Evolutionary conservation across 2,888 invertebrate species (phyloP).

Genomic region (Cheilosia variabilis): DNA sequence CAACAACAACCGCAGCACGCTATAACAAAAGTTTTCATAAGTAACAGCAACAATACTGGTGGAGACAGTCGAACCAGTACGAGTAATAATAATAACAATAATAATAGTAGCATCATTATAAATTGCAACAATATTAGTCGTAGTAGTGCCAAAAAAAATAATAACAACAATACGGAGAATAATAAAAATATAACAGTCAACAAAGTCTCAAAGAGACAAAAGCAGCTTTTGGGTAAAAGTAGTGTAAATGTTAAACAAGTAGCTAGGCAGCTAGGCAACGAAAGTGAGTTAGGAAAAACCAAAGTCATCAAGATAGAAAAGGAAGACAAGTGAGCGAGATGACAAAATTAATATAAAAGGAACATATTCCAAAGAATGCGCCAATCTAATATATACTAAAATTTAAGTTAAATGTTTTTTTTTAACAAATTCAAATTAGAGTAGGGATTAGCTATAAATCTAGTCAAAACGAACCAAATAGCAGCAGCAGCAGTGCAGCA

Average conservation of each 20-base stretch:
- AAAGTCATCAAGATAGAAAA: conserved; percentile 81
- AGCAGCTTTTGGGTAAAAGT: conserved; percentile 76
- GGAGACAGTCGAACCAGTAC: conserved; percentile 71
- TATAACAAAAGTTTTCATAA: conserved; percentile 77
- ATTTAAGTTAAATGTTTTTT: conserved; percentile 18
- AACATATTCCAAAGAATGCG: conserved; percentile 15
- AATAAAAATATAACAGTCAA: conserved; percentile 47
- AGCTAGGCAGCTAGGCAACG: conserved; percentile 75
- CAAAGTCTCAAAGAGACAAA: conserved; percentile 77
- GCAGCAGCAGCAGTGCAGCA: conserved; percentile 37
- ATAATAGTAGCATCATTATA: conserved; percentile 74
- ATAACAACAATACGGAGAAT: conserved; percentile 74
- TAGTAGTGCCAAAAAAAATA: conserved; percentile 44
- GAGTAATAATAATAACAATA: conserved; percentile 61
- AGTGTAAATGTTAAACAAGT: conserved; percentile 63
- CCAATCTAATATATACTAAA: not conserved
- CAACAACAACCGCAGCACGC: conserved; percentile 69
- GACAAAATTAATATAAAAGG: not conserved
- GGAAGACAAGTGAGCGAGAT: conserved; percentile 76
- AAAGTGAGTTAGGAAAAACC: conserved; percentile 29
- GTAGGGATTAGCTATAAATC: conserved; percentile 51
- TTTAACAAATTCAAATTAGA: conserved; percentile 24
- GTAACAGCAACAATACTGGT: conserved; percentile 77
- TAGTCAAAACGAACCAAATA: conserved; percentile 52
- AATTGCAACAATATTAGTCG: conserved; percentile 77